phyloP scores from a whole-genome alignment of 2,888 invertebrate genomes.

The Phrixothrix hirtus region DNA sequence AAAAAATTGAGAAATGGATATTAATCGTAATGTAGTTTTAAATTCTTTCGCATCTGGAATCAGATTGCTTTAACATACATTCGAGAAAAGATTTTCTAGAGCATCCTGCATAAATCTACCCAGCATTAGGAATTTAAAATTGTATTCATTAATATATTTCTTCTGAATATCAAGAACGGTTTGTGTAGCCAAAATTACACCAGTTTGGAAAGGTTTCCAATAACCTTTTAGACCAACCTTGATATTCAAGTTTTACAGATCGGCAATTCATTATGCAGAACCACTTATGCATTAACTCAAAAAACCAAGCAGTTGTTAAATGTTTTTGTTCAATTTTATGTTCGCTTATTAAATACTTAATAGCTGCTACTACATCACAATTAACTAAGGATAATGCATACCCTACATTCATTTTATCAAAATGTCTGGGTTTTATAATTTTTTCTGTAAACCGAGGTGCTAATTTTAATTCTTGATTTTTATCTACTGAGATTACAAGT shows the following conservation, averaged over 20 bases:
- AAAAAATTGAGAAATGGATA: too few species aligned
- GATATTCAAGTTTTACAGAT: neutral
- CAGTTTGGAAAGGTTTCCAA: constrained; percentile 1
- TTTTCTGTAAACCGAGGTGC: too few species aligned
- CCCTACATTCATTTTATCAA: constrained; percentile 1
- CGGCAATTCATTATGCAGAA: neutral
- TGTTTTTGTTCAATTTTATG: neutral
- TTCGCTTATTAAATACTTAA: neutral
- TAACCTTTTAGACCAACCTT: neutral
- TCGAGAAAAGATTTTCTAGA: neutral
- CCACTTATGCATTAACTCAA: neutral
- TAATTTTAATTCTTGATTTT: too few species aligned
- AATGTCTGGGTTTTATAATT: neutral
- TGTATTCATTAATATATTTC: neutral
- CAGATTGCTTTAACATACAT: neutral
- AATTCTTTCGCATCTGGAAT: neutral
- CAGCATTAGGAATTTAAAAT: neutral
- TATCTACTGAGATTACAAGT: too few species aligned
- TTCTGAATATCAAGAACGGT: neutral
- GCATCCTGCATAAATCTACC: neutral
- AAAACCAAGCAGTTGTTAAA: neutral
- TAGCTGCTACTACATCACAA: too few species aligned
- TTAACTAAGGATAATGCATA: too few species aligned
- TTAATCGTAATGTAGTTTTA: neutral
- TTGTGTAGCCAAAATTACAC: neutral